These are phyloP conservation scores for Neelides folsomi DNA, from an alignment of 2,888 invertebrate species.

Conservation along the genomic window DNA sequence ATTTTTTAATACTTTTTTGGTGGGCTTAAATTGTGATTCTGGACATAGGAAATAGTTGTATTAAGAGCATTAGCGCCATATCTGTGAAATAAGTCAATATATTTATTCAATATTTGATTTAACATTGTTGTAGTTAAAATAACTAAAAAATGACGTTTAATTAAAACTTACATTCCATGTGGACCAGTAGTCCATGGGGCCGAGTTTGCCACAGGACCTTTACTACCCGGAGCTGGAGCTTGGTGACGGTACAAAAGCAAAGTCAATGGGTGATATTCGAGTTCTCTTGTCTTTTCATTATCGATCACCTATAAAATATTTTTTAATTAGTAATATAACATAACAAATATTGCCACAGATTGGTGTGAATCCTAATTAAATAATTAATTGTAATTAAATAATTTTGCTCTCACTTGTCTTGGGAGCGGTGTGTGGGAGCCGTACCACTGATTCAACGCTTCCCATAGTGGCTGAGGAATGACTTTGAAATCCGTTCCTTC, in stretches of 20 bases:
- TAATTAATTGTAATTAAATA: too few relatives aligned
- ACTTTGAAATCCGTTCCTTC: constrained; percentile 71
- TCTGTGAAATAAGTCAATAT: too few relatives aligned
- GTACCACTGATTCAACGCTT: constrained; percentile 73
- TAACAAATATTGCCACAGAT: too few relatives aligned
- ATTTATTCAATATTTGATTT: too few relatives aligned
- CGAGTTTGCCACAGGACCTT: constrained; percentile 15
- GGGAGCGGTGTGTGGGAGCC: constrained; percentile 65
- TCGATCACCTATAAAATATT: constrained; percentile 21
- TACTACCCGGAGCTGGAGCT: constrained; percentile 35
- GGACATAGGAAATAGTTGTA: constrained; percentile 35
- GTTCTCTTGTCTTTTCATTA: constrained; percentile 43
- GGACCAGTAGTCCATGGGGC: constrained; percentile 40
- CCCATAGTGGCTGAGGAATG: constrained; percentile 74
- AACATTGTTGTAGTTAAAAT: too few relatives aligned
- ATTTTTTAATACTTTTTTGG: constrained; percentile 22
- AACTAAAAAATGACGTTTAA: too few relatives aligned
- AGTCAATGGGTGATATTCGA: constrained; percentile 72
- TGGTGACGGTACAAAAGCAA: constrained; percentile 61
- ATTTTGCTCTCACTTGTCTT: constrained; percentile 46
- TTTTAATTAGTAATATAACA: background rate
- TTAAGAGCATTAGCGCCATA: constrained; percentile 47
- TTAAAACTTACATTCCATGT: constrained; percentile 44
- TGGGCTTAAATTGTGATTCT: constrained; percentile 25
- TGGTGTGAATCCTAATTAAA: too few relatives aligned